phyloP scores from a whole-genome alignment of 30 jellyfish, hydroid and myxozoan species.

The Aurelia aurita complex sp. Pacific region DNA sequence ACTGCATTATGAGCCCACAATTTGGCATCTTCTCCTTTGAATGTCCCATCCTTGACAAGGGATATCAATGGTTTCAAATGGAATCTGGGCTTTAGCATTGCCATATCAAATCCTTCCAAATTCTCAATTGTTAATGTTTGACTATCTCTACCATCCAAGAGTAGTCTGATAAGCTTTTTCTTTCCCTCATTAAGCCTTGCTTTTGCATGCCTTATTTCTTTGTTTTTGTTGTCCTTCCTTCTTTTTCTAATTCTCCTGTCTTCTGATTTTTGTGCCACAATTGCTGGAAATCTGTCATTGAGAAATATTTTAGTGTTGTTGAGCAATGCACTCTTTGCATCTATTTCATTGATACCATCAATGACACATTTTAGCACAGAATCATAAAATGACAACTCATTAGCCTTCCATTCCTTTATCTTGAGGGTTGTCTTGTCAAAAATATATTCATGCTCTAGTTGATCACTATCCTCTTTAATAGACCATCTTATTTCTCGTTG shows the following conservation, averaged over 20 bases:
- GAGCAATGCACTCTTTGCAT: background rate
- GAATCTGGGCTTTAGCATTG: too few species aligned
- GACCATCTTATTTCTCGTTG: background rate
- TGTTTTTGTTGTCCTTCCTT: background rate
- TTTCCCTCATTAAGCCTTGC: slow-evolving; percentile 21
- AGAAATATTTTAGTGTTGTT: too few species aligned
- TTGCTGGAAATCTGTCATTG: background rate
- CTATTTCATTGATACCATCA: slow-evolving; percentile 1
- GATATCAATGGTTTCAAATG: too few species aligned
- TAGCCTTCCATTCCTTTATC: slow-evolving; percentile 26
- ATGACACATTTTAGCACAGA: background rate
- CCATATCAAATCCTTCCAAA: too few species aligned
- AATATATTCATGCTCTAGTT: slow-evolving; percentile 4
- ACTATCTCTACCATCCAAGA: background rate
- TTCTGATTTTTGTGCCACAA: slow-evolving; percentile 8
- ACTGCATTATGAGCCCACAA: too few species aligned
- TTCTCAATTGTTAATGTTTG: background rate
- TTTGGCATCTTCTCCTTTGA: too few species aligned
- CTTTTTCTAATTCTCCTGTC: slow-evolving; percentile 19
- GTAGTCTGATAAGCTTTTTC: slow-evolving; percentile 16
- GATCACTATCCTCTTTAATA: slow-evolving; percentile 12
- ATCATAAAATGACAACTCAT: slow-evolving; percentile 19
- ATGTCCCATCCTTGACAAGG: too few species aligned
- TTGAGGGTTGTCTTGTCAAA: slow-evolving; percentile 20
- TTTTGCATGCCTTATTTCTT: background rate